Evolutionary conservation across 2,888 invertebrate genomes (phyloP).

Genomic region (Tribolium freemani): DNA sequence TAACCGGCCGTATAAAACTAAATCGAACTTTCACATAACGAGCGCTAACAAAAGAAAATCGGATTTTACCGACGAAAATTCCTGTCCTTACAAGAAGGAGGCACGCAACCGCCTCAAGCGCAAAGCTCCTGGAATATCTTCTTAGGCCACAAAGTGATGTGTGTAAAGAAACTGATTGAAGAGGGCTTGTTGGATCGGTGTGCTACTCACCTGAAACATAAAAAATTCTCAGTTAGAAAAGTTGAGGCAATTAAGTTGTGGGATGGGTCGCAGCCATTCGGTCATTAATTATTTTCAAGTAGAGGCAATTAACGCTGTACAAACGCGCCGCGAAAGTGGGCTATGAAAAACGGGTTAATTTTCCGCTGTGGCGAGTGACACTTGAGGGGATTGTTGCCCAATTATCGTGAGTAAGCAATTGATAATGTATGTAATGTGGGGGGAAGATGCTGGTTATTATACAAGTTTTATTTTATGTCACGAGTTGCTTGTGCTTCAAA

Average conservation of each 20-base stretch:
- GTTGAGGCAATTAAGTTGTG: background rate
- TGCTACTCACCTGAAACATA: slow-evolving; percentile 27
- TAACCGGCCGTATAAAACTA: background rate
- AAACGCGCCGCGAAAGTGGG: background rate
- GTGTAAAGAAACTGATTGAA: slow-evolving; percentile 19
- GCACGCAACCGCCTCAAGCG: slow-evolving; percentile 23
- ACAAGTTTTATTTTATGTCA: too few species aligned
- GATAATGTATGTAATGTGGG: background rate
- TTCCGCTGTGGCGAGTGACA: background rate
- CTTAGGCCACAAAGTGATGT: slow-evolving; percentile 19
- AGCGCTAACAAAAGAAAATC: slow-evolving; percentile 16
- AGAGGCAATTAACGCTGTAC: background rate
- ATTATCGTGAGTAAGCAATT: background rate
- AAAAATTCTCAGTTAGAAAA: slow-evolving; percentile 7
- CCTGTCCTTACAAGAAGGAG: slow-evolving; percentile 13
- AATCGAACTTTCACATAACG: slow-evolving; percentile 1
- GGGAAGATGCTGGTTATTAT: too few species aligned
- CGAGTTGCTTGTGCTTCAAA: too few species aligned
- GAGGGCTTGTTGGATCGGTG: background rate
- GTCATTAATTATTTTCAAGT: slow-evolving; percentile 10
- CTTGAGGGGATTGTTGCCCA: background rate
- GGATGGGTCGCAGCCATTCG: background rate
- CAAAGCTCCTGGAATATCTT: slow-evolving; percentile 2
- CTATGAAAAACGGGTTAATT: background rate
- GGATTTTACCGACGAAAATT: slow-evolving; percentile 6